phyloP scores from a whole-genome alignment of 2,797 vertebrate species.

The Scolopax rusticola region DNA sequence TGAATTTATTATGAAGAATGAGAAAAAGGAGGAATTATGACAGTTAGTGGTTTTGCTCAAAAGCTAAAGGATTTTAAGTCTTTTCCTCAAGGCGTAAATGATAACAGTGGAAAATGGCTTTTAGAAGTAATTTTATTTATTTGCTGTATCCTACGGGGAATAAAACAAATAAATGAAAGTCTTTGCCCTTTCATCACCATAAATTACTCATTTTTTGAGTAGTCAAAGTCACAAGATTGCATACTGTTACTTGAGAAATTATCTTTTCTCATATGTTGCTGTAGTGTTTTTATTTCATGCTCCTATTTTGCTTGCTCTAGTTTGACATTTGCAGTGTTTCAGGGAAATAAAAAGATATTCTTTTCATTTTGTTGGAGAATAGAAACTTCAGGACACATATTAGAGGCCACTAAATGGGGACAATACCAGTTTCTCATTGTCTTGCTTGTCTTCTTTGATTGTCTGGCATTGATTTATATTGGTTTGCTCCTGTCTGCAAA shows the following conservation, averaged over 20 bases:
- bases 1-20: not conserved
- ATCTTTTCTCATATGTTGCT: not conserved
- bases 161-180: constrained; percentile 14
- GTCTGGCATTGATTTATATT: not conserved
- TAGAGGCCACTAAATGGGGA: not conserved
- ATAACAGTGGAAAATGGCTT: constrained; percentile 2
- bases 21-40: not conserved
- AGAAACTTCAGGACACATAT: not conserved
- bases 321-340: not conserved
- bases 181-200: not conserved
- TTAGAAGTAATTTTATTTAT: constrained; percentile 34
- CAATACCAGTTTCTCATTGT: not conserved
- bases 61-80: not conserved
- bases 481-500: not conserved
- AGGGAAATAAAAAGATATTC: not conserved
- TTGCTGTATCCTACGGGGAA: not conserved
- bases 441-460: not conserved
- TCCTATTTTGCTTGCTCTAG: not conserved
- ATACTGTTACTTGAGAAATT: not conserved
- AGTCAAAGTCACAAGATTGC: not conserved
- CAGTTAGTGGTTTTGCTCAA: not conserved
- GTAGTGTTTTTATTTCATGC: not conserved
- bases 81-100: not conserved
- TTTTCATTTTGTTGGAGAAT: not conserved
- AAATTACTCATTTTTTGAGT: not conserved